Evolutionary conservation across 1,140 invertebrate genomes (phyloP).

Genomic region (Littorina saxatilis): DNA sequence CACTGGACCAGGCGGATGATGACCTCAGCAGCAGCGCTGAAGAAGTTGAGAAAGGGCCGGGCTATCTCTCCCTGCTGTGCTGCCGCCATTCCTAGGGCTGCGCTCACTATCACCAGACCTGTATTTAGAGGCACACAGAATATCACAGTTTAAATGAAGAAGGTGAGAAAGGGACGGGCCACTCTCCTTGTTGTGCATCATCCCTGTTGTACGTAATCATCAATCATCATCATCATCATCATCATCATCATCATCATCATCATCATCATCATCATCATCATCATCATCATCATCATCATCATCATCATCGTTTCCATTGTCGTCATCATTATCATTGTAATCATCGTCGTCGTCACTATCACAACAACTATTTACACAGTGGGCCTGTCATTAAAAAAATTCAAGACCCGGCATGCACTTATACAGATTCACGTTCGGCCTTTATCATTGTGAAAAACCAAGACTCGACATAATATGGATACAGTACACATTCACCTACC

Average conservation of each 20-base stretch:
- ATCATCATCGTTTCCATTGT: background rate
- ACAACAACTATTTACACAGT: background rate
- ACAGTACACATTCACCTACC: background rate
- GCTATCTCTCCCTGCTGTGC: slow-evolving; percentile 87
- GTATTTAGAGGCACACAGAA: background rate
- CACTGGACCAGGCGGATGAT: slow-evolving; percentile 52
- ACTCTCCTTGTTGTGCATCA: no score
- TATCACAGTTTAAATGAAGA: no score
- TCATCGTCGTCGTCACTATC: no score
- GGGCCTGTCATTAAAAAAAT: no score
- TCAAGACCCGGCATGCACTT: no score
- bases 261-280: background rate
- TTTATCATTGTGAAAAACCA: no score
- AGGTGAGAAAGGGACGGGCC: no score
- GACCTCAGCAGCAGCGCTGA: slow-evolving; percentile 47
- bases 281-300: background rate
- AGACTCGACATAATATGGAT: no score
- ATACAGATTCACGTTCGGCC: no score
- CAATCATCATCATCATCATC: background rate
- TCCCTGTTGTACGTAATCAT: background rate
- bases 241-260: slow-evolving; percentile 19
- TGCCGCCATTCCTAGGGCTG: slow-evolving; percentile 79
- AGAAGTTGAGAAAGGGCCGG: slow-evolving; percentile 54
- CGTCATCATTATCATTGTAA: background rate
- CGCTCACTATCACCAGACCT: slow-evolving; percentile 42